phyloP scores from a whole-genome alignment of 2,113 vertebrate genomes.

The Aldabrachelys gigantea region DNA sequence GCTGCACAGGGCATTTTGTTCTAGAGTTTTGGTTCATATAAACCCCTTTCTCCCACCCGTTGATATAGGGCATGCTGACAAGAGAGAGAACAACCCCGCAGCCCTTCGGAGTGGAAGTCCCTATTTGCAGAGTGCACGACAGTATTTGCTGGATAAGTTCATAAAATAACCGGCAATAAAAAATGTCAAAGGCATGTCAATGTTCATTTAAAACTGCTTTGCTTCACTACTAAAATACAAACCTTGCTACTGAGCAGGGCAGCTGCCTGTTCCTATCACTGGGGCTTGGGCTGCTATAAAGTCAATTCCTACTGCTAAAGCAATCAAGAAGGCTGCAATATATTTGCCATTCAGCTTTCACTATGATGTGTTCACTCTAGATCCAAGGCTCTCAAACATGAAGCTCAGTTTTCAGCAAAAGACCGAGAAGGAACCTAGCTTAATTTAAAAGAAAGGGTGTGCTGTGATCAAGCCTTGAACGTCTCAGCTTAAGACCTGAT shows the following conservation, averaged over 20 bases:
- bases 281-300: neutral
- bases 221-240: slow-evolving; percentile 57
- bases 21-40: neutral
- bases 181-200: slow-evolving; percentile 66
- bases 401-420: neutral
- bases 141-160: neutral
- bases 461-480: neutral
- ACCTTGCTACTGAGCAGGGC: slow-evolving; percentile 48
- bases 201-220: slow-evolving; percentile 63
- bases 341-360: fast-evolving
- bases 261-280: neutral
- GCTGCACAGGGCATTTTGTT: slow-evolving; percentile 1
- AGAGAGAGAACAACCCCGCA: slow-evolving; percentile 6
- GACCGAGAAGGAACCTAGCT: fast-evolving
- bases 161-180: slow-evolving; percentile 65
- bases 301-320: slow-evolving; percentile 11
- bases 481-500: neutral
- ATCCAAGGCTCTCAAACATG: fast-evolving
- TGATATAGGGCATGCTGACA: slow-evolving; percentile 69
- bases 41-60: neutral
- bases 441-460: fast-evolving
- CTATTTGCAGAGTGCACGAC: slow-evolving; percentile 10
- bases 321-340: neutral
- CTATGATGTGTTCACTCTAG: neutral
- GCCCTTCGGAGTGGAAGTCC: neutral